phyloP scores from a whole-genome alignment of 2,797 vertebrate species.

The Helarctos malayanus region DNA sequence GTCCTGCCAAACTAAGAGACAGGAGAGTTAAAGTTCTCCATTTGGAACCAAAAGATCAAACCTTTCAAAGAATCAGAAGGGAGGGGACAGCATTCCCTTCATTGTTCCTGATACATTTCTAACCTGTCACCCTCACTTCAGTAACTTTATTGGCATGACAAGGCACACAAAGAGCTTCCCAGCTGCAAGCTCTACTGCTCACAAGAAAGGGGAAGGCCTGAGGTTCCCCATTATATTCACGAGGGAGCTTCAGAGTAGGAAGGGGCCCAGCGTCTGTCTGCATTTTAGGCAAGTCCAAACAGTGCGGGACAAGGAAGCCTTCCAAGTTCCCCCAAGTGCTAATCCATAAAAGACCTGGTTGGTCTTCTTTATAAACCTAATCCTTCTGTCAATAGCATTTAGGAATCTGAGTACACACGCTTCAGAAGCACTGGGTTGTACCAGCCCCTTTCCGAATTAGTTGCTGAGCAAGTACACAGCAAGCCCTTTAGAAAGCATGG shows the following conservation, averaged over 20 bases:
- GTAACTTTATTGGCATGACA: conserved; percentile 47
- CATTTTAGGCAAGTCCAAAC: conserved; percentile 38
- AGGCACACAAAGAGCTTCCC: conserved; percentile 15
- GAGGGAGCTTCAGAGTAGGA: neutral
- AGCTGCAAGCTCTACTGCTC: neutral
- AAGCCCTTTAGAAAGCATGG: conserved; percentile 36
- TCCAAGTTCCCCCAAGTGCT: neutral
- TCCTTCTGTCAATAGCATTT: conserved; percentile 38
- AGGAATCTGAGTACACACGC: neutral
- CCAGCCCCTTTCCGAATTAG: conserved; percentile 38
- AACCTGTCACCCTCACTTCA: neutral
- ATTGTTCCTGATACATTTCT: conserved; percentile 32
- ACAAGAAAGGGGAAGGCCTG: neutral
- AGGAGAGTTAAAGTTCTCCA: neutral
- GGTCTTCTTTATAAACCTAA: conserved; percentile 60
- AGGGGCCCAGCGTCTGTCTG: neutral
- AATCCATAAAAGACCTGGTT: conserved; percentile 29
- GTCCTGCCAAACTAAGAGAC: conserved; percentile 18
- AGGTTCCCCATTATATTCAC: neutral
- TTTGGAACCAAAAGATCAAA: conserved; percentile 25
- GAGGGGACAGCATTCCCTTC: neutral
- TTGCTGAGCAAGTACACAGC: neutral
- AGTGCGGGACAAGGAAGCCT: neutral
- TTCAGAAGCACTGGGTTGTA: neutral
- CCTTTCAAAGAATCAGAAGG: neutral